These are phyloP conservation scores for Scytalopus superciliaris DNA, from an alignment of 2,113 vertebrate genomes.

Conservation along the genomic window DNA sequence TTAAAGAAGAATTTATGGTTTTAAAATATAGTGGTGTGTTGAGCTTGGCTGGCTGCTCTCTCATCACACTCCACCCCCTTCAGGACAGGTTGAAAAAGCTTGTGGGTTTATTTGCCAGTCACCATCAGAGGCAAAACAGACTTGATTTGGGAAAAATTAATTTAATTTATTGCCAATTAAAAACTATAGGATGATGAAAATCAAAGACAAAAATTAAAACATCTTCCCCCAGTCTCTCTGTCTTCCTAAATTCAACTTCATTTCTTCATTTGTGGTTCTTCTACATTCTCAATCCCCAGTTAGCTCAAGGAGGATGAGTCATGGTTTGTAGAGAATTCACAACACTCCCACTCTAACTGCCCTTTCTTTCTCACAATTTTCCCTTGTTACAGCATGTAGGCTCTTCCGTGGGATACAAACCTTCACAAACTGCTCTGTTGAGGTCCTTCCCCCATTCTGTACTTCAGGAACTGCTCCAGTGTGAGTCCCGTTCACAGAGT, in stretches of 20 bases:
- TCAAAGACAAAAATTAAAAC: background rate
- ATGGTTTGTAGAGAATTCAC: background rate
- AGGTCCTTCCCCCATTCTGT: background rate
- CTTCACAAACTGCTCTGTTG: background rate
- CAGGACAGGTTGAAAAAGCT: background rate
- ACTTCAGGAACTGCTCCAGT: background rate
- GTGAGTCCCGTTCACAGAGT: fast-evolving
- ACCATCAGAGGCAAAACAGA: background rate
- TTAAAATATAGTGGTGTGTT: background rate
- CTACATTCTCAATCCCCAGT: background rate
- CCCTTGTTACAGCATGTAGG: fast-evolving
- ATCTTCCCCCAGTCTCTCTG: fast-evolving
- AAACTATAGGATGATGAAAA: background rate
- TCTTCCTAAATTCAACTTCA: background rate
- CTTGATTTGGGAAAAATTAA: background rate
- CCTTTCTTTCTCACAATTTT: background rate
- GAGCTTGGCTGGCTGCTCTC: background rate
- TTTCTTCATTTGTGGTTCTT: background rate
- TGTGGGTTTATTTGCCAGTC: background rate
- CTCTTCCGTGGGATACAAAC: background rate
- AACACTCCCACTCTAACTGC: fast-evolving
- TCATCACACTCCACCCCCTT: background rate
- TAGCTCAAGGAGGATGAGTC: background rate
- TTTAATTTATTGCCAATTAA: background rate
- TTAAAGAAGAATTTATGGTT: background rate